Evolutionary conservation across 1,140 invertebrate species (phyloP), one percentile per base, ranked within the genome.

Genomic region (Lucilia cuprina): DNA sequence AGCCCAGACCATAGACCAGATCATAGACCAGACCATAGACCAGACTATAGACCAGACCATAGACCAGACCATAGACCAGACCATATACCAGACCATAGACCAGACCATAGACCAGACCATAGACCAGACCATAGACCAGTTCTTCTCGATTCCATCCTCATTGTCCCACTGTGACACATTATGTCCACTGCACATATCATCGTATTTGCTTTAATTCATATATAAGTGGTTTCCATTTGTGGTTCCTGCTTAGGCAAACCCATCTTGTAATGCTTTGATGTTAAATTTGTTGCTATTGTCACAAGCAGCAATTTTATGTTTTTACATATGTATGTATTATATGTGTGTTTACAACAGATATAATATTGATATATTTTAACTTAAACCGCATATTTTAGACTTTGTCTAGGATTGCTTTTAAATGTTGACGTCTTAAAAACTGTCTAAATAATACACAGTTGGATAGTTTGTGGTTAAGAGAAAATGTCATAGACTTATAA

Each of bases 351-450:
- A n/a, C n/a, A n/a, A n/a, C n/a, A 21, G 3, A 70, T 9, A 70
- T 70, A 70, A 21, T 70, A 70, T 70, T 70, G 65, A 70, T 70
- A 70, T 19, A 70, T 70, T 70, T 70, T 70, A 70, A 70, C n/a
- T 70, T 70, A 70, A 70, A 70, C 65, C 65, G 65, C 65, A 70
- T 70, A 70, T 70, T 21, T 70, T 70, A 70, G 65, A 21, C n/a
- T 19, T 21, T 70, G 19, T 70, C 55, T 14, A 60, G n/a, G n/a
- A n/a, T 60, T 60, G 19, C n/a, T 70, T 70, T 70, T 70, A 19
- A 70, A 70, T 21, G 65, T 70, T 60, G 65, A 21, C 65, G 19
- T 70, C 65, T 70, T 70, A 21, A 21, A 21, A 21, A 19, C 65
- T 70, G n/a, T 21, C 65, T 21, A 70, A 21, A 70, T 70, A 10